These are phyloP conservation scores for Riptortus pedestris DNA, from an alignment of 1,140 invertebrate species.

Conservation along the genomic window DNA sequence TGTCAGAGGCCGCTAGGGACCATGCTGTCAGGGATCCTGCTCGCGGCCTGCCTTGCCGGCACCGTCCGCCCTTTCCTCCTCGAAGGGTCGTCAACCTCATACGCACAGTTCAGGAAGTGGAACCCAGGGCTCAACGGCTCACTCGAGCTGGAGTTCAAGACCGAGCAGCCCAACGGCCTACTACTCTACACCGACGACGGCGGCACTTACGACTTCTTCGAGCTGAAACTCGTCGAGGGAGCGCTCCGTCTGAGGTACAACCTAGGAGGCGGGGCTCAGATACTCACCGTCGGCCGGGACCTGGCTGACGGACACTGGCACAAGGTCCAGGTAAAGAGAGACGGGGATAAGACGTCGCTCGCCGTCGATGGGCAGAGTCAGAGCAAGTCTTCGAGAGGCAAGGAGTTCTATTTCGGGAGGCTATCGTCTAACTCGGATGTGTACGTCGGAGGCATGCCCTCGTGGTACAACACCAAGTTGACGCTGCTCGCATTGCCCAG, in stretches of 20 bases:
- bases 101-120: constrained; percentile 84
- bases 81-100: constrained; percentile 74
- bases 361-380: constrained; percentile 68
- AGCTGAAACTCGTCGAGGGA: constrained; percentile 85
- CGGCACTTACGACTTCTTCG: constrained; percentile 88
- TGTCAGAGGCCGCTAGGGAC: not conserved
- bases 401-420: constrained; percentile 77
- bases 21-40: constrained; percentile 28
- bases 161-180: constrained; percentile 75
- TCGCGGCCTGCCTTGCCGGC: constrained; percentile 33
- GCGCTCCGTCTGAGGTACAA: constrained; percentile 77
- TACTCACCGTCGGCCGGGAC: constrained; percentile 73
- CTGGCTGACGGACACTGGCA: constrained; percentile 85
- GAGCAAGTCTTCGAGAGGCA: constrained; percentile 62
- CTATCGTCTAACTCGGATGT: constrained; percentile 77
- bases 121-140: constrained; percentile 72
- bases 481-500: constrained; percentile 71
- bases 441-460: constrained; percentile 83
- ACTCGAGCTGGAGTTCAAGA: constrained; percentile 87
- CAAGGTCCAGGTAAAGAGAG: constrained; percentile 66
- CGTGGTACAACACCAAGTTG: constrained; percentile 75
- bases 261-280: constrained; percentile 73
- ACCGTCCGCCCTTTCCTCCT: constrained; percentile 53
- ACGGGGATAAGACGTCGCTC: constrained; percentile 65
- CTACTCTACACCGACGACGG: constrained; percentile 89